phyloP scores from a whole-genome alignment of 2,888 invertebrate species.

The Onthophagus sagittarius region DNA sequence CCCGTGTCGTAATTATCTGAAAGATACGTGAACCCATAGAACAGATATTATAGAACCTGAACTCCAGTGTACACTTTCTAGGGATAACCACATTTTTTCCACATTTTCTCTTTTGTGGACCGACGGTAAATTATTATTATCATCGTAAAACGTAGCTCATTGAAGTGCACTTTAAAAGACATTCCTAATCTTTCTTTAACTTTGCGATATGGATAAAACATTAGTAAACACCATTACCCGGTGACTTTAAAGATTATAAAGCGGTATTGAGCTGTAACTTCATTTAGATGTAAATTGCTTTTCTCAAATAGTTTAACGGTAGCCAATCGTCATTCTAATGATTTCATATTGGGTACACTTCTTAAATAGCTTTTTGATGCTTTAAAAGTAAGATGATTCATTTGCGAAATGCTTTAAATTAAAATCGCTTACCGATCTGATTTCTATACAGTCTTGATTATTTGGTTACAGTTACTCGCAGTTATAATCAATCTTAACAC shows the following conservation, averaged over 20 bases:
- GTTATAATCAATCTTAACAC: too few species aligned
- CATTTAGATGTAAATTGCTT: background rate
- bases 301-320: background rate
- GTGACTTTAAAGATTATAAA: background rate
- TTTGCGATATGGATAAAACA: background rate
- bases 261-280: background rate
- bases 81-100: background rate
- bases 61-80: background rate
- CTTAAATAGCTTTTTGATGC: too few species aligned
- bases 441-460: too few species aligned
- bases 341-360: too few species aligned
- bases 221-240: background rate
- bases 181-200: background rate
- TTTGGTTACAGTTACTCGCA: too few species aligned
- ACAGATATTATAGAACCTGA: too few species aligned
- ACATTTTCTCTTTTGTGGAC: background rate
- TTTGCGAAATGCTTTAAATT: too few species aligned
- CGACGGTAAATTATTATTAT: background rate
- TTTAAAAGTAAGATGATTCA: too few species aligned
- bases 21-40: background rate
- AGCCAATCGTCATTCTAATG: too few species aligned
- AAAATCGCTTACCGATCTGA: too few species aligned
- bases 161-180: background rate
- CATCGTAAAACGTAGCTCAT: background rate
- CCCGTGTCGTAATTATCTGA: background rate